A percentile compares a stretch with the other conserved stretches of the same genome.
These are phyloP conservation scores for Hormiphora californensis DNA, from an alignment of 37 sponge, comb jelly and placozoan species.

Conservation along the genomic window DNA sequence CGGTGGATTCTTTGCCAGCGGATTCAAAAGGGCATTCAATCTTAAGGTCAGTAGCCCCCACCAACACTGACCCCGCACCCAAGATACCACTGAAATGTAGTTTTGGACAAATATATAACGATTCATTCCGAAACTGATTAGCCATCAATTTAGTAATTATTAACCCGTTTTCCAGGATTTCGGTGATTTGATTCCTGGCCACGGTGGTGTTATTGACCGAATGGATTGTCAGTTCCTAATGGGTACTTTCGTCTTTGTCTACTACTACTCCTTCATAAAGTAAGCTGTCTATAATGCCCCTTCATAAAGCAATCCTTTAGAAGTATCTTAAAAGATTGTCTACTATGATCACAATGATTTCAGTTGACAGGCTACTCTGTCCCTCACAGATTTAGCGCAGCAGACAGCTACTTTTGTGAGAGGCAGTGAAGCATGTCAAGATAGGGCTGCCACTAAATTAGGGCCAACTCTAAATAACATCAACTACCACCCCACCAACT, in stretches of 20 bases:
- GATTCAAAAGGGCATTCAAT: slow-evolving; percentile 93
- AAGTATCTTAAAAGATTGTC: too few relatives aligned
- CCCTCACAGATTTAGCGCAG: too few relatives aligned
- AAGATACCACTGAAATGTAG: background rate
- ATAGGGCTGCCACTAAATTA: too few relatives aligned
- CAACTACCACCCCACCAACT: too few relatives aligned
- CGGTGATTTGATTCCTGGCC: slow-evolving; percentile 92
- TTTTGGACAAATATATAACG: too few relatives aligned
- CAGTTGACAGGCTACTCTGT: too few relatives aligned
- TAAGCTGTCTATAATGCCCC: background rate
- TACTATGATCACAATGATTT: too few relatives aligned
- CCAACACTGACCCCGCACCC: background rate
- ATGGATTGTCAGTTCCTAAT: slow-evolving; percentile 95
- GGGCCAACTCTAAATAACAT: too few relatives aligned
- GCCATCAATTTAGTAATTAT: background rate
- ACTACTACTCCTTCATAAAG: slow-evolving; percentile 85
- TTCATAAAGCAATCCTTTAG: background rate
- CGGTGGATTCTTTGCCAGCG: slow-evolving; percentile 98
- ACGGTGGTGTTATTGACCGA: slow-evolving; percentile 93
- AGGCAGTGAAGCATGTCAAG: too few relatives aligned
- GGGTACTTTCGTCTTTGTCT: slow-evolving; percentile 90
- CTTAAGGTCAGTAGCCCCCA: slow-evolving; percentile 63
- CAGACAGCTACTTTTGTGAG: too few relatives aligned
- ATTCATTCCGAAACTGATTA: too few relatives aligned
- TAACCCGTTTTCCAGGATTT: slow-evolving; percentile 66